Conservation (phyloP, 1,140 invertebrate genomes). For the Zaprionus africanus region DNA sequence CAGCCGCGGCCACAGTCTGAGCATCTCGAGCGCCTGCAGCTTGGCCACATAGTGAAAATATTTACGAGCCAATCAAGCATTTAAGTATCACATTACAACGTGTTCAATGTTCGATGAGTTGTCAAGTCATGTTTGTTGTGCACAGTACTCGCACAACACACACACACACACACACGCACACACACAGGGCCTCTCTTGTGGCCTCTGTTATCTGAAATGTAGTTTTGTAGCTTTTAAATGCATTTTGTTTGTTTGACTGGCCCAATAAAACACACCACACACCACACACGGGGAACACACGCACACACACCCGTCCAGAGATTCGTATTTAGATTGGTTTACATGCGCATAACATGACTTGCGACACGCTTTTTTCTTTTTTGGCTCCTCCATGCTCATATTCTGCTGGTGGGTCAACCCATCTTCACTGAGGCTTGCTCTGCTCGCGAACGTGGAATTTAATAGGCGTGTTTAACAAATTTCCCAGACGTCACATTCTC, state of each 20-base stretch:
- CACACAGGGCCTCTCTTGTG: conserved; percentile 26
- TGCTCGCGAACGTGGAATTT: conserved; percentile 56
- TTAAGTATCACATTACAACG: conserved; percentile 84
- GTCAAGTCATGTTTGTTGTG: conserved; percentile 82
- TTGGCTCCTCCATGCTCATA: conserved; percentile 8
- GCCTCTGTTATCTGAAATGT: conserved; percentile 64
- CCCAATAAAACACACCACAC: conserved; percentile 71
- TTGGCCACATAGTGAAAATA: conserved; percentile 78
- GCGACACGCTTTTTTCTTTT: conserved; percentile 54
- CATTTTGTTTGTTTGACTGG: conserved; percentile 81
- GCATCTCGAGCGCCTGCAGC: conserved; percentile 4
- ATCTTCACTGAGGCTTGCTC: background rate
- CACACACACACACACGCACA: background rate
- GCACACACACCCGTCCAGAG: conserved; percentile 11
- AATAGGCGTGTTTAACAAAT: conserved; percentile 78
- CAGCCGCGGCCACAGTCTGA: background rate
- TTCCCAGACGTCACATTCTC: conserved; percentile 48
- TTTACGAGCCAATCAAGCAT: conserved; percentile 84
- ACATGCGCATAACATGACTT: conserved; percentile 75
- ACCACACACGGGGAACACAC: conserved; percentile 3
- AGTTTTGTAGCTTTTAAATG: conserved; percentile 83
- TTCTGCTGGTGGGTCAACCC: background rate
- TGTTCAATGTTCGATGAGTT: conserved; percentile 84
- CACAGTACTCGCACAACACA: conserved; percentile 29
- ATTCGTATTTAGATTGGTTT: conserved; percentile 81